Percentiles rank a stretch among this genome's conserved stretches.
phyloP scores from a whole-genome alignment of 2,888 invertebrate genomes.

The Crepidodera aurea region DNA sequence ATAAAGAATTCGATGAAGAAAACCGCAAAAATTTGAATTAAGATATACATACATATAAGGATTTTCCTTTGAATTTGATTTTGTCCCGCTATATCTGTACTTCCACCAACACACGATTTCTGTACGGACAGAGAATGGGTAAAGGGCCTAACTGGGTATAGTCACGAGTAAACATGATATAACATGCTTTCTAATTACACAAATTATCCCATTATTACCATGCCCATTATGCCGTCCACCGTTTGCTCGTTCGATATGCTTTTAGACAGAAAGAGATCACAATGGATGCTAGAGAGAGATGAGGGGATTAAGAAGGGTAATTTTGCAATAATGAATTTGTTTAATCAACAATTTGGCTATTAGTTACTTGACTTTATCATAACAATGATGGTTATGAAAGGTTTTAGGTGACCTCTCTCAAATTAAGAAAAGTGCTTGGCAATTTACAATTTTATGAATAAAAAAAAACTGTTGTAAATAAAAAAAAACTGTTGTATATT shows the following conservation, averaged over 20 bases:
- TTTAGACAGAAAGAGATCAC: background rate
- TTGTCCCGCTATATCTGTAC: background rate
- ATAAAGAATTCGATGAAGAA: background rate
- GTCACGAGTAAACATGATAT: constrained; percentile 41
- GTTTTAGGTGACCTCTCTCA: no score
- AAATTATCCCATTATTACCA: constrained; percentile 40
- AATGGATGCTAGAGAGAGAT: background rate
- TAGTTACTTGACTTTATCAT: no score
- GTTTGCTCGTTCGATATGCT: constrained; percentile 12
- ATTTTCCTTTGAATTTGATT: background rate
- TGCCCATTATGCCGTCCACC: constrained; percentile 24
- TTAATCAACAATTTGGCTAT: background rate
- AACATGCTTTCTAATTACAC: constrained; percentile 45
- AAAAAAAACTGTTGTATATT: no score
- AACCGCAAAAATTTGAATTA: no score
- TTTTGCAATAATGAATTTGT: background rate
- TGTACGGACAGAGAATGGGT: constrained; percentile 9
- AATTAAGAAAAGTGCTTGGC: no score
- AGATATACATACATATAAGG: no score
- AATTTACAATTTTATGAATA: no score
- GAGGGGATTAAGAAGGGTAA: background rate
- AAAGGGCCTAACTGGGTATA: constrained; percentile 38
- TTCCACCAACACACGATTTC: background rate
- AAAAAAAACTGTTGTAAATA: no score
- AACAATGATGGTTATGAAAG: no score